Evolutionary conservation across 2,888 invertebrate genomes (phyloP), one percentile per base, ranked within the genome.

Genomic region (Tinea pellionella): DNA sequence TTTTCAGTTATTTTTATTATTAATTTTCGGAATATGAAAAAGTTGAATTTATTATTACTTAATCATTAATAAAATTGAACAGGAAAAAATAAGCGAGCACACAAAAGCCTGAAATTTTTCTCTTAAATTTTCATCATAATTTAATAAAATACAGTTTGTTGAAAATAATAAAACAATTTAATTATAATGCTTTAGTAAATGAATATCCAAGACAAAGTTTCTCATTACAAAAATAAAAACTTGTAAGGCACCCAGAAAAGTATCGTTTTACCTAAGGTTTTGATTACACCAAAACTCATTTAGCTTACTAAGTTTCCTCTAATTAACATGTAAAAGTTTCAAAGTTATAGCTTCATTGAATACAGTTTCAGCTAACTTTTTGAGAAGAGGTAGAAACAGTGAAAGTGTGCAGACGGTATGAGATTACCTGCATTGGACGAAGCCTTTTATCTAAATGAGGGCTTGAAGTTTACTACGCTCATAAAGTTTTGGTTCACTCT

Each of bases 371-470:
- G 30, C n/a, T 32, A 57, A 32, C 32, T 57, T 57, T 30, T 57
- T 57, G 32, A 32, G 57, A 15, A 30, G 30, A 57, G 13, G 15
- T 57, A 57, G 57, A 57, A 16, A 13, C 19, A 57, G 53, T 53
- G 57, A 57, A 57, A 57, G 57, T 57, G 57, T 30, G 57, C 41
- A 59, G 59, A 58, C 58, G 19, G 59, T 43, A 19, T 30, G 56
- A 57, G 60, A 61, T 59, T 59, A 59, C 61, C 53, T 59, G 59
- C 59, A 59, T 47, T 57, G 29, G 47, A 42, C 55, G 51, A 59
- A 59, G 53, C 59, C 59, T 61, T 59, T 61, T 61, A 61, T 59
- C 61, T 59, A 53, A 61, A 61, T 59, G 59, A 59, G 58, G 51
- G 61, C 47, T 51, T 47, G 16, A 51, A 59, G 55, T 41, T 18